Conservation (phyloP, 2,113 vertebrate species). For the Seriola rivoliana region DNA sequence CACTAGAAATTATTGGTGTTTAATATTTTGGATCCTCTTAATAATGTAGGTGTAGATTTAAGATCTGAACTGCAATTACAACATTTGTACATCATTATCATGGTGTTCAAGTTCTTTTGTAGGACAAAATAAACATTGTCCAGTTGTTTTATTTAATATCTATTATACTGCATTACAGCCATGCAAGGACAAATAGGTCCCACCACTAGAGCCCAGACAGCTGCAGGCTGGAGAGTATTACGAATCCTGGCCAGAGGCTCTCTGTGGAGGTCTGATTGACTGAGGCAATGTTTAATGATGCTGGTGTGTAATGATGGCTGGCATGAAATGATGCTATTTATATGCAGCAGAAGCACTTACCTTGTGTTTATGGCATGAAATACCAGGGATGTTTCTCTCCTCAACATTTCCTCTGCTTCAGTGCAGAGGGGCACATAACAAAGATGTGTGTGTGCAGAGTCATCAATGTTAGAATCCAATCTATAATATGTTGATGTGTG, state of each 20-base stretch:
- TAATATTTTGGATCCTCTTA: not conserved
- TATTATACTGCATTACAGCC: constrained; percentile 9
- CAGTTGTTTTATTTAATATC: constrained; percentile 22
- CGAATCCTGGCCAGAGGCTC: constrained; percentile 52
- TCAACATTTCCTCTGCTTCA: constrained; percentile 11
- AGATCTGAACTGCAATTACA: not conserved
- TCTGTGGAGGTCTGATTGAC: constrained; percentile 65
- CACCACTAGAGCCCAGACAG: constrained; percentile 20
- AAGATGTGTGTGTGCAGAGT: not conserved
- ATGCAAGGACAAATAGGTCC: constrained; percentile 14
- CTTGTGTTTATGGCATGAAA: constrained; percentile 55
- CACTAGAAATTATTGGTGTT: not conserved
- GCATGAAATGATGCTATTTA: constrained; percentile 75
- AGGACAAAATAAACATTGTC: constrained; percentile 33
- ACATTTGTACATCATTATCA: too few species aligned
- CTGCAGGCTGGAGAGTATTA: constrained; percentile 46
- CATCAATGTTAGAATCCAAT: not conserved
- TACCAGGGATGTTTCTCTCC: constrained; percentile 33
- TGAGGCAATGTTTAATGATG: constrained; percentile 70
- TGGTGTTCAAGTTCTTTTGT: not conserved
- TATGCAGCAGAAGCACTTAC: constrained; percentile 66
- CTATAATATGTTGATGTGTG: not conserved
- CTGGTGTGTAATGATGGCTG: constrained; percentile 66
- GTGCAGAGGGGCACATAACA: not conserved
- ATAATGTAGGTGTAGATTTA: not conserved